Percentiles rank a stretch among this genome's conserved stretches.
Evolutionary conservation across 1,140 invertebrate genomes (phyloP).

Genomic region (Drosophila oshimai): DNA sequence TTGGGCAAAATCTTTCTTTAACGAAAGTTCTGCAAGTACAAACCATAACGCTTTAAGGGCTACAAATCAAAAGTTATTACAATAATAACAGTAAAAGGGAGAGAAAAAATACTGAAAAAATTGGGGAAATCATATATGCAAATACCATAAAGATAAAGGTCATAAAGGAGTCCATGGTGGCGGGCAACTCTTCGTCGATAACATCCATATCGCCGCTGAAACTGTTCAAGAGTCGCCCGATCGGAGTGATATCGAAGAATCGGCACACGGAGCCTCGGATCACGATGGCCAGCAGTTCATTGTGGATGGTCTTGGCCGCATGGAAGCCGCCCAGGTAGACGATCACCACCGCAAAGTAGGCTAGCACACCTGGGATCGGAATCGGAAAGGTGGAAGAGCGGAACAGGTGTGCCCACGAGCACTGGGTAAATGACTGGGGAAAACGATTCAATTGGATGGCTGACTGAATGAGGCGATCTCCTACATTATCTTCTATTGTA

Average conservation of each 20-base stretch:
- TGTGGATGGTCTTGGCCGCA: constrained; percentile 88
- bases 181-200: constrained; percentile 89
- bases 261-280: constrained; percentile 87
- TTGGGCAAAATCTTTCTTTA: constrained; percentile 6
- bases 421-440: not conserved
- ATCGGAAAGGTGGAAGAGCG: constrained; percentile 21
- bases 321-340: constrained; percentile 88
- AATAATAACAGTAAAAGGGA: constrained; percentile 42
- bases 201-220: constrained; percentile 93
- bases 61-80: constrained; percentile 53
- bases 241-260: constrained; percentile 94
- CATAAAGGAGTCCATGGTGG: constrained; percentile 88
- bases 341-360: constrained; percentile 87
- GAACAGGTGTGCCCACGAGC: constrained; percentile 12
- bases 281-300: constrained; percentile 87
- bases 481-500: constrained; percentile 24
- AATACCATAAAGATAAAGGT: constrained; percentile 88
- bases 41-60: constrained; percentile 57
- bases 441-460: not conserved
- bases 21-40: constrained; percentile 40
- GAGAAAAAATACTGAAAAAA: constrained; percentile 83
- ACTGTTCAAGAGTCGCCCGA: constrained; percentile 92
- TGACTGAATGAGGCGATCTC: constrained; percentile 23
- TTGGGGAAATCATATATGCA: constrained; percentile 22
- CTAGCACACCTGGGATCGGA: constrained; percentile 85